Conservation (phyloP, 2,797 vertebrate genomes). For the Platyrinchus mystaceus region DNA sequence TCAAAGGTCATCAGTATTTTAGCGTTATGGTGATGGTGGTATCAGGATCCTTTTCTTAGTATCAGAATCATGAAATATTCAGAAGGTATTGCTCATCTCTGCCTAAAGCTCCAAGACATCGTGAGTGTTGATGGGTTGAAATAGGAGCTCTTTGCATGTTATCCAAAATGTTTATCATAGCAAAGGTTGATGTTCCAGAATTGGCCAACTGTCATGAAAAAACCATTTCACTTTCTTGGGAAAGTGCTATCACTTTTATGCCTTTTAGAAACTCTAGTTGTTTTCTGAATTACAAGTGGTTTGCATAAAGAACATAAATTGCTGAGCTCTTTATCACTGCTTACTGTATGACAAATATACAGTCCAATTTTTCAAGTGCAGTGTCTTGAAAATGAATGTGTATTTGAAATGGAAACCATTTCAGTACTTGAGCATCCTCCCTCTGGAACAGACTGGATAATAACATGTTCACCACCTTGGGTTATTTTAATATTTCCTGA, state of each 20-base stretch:
- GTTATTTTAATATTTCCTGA: slow-evolving; percentile 62
- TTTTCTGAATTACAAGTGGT: slow-evolving; percentile 48
- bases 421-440: slow-evolving; percentile 46
- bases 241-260: slow-evolving; percentile 31
- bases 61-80: slow-evolving; percentile 13
- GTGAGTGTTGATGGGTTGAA: background rate
- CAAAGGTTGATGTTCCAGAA: background rate
- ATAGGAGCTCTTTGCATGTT: background rate
- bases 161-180: slow-evolving; percentile 37
- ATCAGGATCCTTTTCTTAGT: background rate
- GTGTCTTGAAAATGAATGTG: slow-evolving; percentile 39
- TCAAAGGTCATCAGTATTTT: background rate
- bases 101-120: background rate
- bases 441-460: slow-evolving; percentile 53
- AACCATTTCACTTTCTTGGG: background rate
- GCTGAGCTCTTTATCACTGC: slow-evolving; percentile 53
- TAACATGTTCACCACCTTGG: slow-evolving; percentile 46
- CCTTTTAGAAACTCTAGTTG: slow-evolving; percentile 43
- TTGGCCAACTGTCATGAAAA: slow-evolving; percentile 28
- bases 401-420: slow-evolving; percentile 60
- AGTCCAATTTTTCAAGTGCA: slow-evolving; percentile 43
- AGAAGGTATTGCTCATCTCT: slow-evolving; percentile 10
- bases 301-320: slow-evolving; percentile 51
- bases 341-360: slow-evolving; percentile 32
- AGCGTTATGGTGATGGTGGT: background rate